Percentiles rank a stretch among this genome's conserved stretches.
These are phyloP conservation scores for Tinea trinotella DNA, from an alignment of 2,888 invertebrate genomes.

Conservation along the genomic window DNA sequence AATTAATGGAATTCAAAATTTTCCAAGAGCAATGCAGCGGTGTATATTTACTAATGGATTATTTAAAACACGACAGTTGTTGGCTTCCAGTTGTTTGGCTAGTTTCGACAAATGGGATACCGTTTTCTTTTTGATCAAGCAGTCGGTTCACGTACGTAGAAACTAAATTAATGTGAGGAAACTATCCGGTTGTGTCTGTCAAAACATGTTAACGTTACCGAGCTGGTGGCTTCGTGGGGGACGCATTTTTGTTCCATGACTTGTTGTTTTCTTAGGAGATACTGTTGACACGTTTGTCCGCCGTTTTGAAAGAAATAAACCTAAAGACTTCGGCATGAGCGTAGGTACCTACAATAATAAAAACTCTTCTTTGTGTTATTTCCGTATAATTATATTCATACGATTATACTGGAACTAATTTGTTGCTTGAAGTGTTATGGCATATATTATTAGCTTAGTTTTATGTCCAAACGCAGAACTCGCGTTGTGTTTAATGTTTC, in stretches of 20 bases:
- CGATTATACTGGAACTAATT: not conserved
- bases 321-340: not conserved
- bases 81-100: not conserved
- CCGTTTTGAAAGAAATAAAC: not conserved
- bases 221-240: conserved; percentile 16
- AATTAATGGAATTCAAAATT: too few species aligned
- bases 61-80: conserved; percentile 1
- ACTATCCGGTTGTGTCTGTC: conserved; percentile 18
- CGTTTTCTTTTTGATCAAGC: conserved; percentile 12
- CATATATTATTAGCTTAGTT: not conserved
- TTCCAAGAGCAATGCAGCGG: not conserved
- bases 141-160: conserved; percentile 15
- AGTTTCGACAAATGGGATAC: conserved; percentile 6
- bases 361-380: not conserved
- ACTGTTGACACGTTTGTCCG: conserved; percentile 1
- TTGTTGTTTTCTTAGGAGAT: conserved; percentile 13
- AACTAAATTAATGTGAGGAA: conserved; percentile 15
- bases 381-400: not conserved
- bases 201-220: conserved; percentile 11
- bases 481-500: too few species aligned
- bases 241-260: conserved; percentile 2
- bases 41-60: not conserved
- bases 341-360: not conserved
- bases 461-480: not conserved
- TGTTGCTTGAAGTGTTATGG: not conserved